These are phyloP conservation scores for Phataginus tetradactyla DNA, from an alignment of 2,797 vertebrate species.

Conservation along the genomic window DNA sequence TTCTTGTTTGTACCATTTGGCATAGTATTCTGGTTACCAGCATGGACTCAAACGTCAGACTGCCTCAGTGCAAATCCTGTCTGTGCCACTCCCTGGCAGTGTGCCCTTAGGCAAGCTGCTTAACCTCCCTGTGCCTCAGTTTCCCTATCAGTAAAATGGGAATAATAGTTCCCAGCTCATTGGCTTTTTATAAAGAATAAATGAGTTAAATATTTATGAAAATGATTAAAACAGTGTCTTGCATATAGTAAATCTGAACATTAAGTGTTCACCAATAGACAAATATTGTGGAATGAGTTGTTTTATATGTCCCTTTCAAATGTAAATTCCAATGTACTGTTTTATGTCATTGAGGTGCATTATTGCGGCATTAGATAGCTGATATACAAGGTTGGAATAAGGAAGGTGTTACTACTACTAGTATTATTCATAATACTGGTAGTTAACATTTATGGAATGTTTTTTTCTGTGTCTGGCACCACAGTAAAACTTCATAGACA, in stretches of 20 bases:
- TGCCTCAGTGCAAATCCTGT: background rate
- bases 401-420: background rate
- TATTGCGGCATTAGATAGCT: background rate
- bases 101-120: background rate
- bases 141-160: background rate
- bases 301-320: background rate
- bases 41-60: background rate
- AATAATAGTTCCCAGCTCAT: background rate
- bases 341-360: background rate
- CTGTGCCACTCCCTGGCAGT: background rate
- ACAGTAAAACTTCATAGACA: background rate
- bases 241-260: background rate
- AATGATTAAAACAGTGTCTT: background rate
- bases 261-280: background rate
- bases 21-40: no score
- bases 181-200: background rate
- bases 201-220: constrained; percentile 19
- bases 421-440: background rate
- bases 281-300: background rate
- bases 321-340: background rate
- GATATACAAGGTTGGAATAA: background rate
- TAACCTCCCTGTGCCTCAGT: background rate
- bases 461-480: background rate
- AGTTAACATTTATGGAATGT: background rate
- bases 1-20: background rate